Evolutionary conservation across 2,888 invertebrate genomes (phyloP).

Genomic region (Argyresthia goedartella): DNA sequence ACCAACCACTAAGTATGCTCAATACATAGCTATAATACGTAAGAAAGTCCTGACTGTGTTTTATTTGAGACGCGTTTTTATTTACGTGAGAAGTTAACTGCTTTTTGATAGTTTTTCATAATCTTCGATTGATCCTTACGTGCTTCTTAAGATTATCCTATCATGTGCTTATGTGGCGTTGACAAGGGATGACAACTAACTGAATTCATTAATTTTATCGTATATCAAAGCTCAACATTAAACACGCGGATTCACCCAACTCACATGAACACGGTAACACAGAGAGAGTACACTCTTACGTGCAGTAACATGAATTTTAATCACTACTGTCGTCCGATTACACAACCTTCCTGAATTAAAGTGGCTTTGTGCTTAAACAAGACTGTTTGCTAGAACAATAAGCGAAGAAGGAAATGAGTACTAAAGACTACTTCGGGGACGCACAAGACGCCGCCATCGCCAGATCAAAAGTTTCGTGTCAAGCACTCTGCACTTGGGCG

Average conservation of each 20-base stretch:
- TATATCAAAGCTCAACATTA: too few relatives aligned
- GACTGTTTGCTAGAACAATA: conserved; percentile 34
- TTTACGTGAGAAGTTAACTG: too few relatives aligned
- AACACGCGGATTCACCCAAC: not conserved
- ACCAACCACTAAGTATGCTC: too few relatives aligned
- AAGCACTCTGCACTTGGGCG: conserved; percentile 1
- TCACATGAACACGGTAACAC: conserved; percentile 2
- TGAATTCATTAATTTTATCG: too few relatives aligned
- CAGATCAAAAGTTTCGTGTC: conserved; percentile 17
- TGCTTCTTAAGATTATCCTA: too few relatives aligned
- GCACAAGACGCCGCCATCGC: conserved; percentile 15
- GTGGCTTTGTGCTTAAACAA: conserved; percentile 15
- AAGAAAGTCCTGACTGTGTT: too few relatives aligned
- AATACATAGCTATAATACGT: too few relatives aligned
- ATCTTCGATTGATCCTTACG: too few relatives aligned
- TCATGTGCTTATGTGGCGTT: too few relatives aligned
- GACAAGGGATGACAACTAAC: too few relatives aligned
- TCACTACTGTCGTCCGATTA: conserved; percentile 17
- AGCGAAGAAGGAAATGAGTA: conserved; percentile 16
- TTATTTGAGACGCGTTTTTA: too few relatives aligned
- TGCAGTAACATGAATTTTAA: conserved; percentile 12
- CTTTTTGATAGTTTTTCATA: too few relatives aligned
- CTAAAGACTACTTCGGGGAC: conserved; percentile 24
- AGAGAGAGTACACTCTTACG: not conserved
- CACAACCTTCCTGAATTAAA: conserved; percentile 22